Conservation (phyloP, 2,797 vertebrate genomes). For the Gorsachius magnificus region DNA sequence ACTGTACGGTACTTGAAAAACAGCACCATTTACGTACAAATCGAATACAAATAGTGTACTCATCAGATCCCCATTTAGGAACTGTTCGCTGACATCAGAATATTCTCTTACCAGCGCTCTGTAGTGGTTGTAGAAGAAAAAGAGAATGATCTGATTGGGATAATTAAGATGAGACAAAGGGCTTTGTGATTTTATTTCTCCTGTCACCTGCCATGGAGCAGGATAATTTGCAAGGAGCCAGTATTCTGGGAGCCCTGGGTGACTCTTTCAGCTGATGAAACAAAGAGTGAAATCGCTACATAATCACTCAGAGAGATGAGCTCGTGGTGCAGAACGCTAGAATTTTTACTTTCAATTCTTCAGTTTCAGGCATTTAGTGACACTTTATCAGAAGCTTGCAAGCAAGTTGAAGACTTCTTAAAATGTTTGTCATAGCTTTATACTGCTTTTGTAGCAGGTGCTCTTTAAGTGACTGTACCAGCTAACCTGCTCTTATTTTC, state of each 20-base stretch:
- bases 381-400: background rate
- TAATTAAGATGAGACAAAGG: conserved; percentile 5
- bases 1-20: conserved; percentile 45
- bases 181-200: background rate
- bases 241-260: background rate
- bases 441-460: background rate
- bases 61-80: conserved; percentile 42
- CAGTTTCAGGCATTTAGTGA: background rate
- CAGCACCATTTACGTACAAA: conserved; percentile 8
- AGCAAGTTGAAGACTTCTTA: background rate
- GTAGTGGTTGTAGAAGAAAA: background rate
- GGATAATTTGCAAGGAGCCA: background rate
- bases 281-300: background rate
- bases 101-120: background rate
- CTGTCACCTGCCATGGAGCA: background rate
- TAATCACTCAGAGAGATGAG: background rate
- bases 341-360: background rate
- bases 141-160: background rate
- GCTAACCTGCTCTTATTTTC: background rate
- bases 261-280: conserved; percentile 14
- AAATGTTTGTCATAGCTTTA: background rate
- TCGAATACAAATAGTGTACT: conserved; percentile 29
- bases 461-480: background rate
- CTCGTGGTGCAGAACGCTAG: background rate
- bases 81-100: conserved; percentile 20